phyloP scores from a whole-genome alignment of 1,140 invertebrate species.

The Sminthurinus signatus region DNA sequence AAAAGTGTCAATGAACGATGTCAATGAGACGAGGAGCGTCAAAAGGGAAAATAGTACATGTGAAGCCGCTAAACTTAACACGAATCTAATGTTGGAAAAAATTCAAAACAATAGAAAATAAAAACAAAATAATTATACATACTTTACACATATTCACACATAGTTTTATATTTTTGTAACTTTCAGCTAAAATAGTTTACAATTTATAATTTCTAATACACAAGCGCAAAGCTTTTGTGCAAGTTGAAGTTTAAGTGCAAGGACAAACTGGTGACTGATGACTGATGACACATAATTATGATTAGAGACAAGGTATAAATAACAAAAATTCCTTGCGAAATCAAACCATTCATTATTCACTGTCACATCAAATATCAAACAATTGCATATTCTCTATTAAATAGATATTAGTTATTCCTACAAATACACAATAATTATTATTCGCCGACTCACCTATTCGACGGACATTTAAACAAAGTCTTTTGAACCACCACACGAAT shows the following conservation, averaged over 20 bases:
- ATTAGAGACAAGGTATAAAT: neutral
- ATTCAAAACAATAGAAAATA: constrained; percentile 12
- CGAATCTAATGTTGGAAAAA: too few relatives aligned
- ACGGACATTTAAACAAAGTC: constrained; percentile 29
- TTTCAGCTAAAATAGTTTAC: too few relatives aligned
- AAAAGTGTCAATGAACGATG: constrained; percentile 1
- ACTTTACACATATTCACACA: constrained; percentile 1
- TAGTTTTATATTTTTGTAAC: too few relatives aligned
- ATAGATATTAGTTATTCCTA: too few relatives aligned
- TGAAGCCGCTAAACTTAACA: constrained; percentile 31
- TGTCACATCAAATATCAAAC: too few relatives aligned
- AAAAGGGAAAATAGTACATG: constrained; percentile 29
- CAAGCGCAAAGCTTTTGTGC: too few relatives aligned
- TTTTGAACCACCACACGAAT: constrained; percentile 31
- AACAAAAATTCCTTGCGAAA: neutral
- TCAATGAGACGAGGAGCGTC: constrained; percentile 30
- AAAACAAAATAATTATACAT: neutral
- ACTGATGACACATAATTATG: neutral
- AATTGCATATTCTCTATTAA: too few relatives aligned
- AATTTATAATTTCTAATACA: too few relatives aligned
- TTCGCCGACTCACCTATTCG: constrained; percentile 27
- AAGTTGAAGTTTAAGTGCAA: too few relatives aligned
- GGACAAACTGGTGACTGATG: neutral
- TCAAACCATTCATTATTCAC: too few relatives aligned
- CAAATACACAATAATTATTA: neutral